These are phyloP conservation scores for Pterophyllum scalare DNA, from an alignment of 2,113 vertebrate species.

Conservation along the genomic window DNA sequence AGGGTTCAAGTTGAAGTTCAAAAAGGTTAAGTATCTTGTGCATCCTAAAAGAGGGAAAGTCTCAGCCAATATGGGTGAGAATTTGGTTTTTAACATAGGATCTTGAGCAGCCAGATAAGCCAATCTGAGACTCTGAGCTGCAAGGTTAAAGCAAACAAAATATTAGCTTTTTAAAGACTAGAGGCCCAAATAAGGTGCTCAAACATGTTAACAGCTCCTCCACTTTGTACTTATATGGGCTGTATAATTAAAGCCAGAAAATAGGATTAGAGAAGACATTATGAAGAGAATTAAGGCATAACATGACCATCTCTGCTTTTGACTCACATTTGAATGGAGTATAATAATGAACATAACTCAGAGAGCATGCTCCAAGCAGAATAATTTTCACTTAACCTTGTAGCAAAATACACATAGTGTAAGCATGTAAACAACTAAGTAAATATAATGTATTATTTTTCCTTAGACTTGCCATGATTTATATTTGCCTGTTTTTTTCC, in stretches of 20 bases:
- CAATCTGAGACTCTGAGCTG: neutral
- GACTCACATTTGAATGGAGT: neutral
- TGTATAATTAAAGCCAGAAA: slow-evolving; percentile 17
- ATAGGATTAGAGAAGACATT: slow-evolving; percentile 7
- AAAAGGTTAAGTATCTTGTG: neutral
- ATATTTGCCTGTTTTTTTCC: neutral
- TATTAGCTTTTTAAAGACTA: neutral
- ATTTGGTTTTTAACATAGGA: slow-evolving; percentile 2
- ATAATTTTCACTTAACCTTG: neutral
- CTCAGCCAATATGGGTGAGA: neutral
- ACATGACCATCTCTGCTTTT: neutral
- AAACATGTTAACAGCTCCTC: slow-evolving; percentile 6
- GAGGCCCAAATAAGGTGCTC: slow-evolving; percentile 7
- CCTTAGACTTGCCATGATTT: neutral
- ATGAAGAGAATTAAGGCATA: slow-evolving; percentile 12
- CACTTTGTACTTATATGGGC: slow-evolving; percentile 29
- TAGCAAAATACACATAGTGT: neutral
- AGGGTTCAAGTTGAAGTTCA: neutral
- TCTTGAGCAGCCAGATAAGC: neutral
- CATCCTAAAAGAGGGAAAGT: neutral
- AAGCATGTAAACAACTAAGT: neutral
- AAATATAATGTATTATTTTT: neutral
- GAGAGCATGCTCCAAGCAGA: neutral
- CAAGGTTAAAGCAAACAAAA: slow-evolving; percentile 8
- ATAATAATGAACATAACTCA: slow-evolving; percentile 5